Evolutionary conservation across 2,113 vertebrate genomes (phyloP).

Genomic region (Osmerus mordax): DNA sequence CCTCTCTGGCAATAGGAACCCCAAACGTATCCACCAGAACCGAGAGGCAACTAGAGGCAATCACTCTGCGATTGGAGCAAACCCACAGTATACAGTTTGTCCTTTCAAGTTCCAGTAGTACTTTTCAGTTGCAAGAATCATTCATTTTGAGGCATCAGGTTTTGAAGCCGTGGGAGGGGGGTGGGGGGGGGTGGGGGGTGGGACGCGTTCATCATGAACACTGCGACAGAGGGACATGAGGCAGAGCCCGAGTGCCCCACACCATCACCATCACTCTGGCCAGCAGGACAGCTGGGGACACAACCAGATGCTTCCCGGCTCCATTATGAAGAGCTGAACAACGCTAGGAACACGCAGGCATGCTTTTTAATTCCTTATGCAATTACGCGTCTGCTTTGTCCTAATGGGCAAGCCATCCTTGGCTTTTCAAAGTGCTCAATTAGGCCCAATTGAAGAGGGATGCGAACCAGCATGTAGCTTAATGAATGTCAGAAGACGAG

Average conservation of each 20-base stretch:
- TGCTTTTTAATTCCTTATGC: slow-evolving; percentile 34
- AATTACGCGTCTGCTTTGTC: slow-evolving; percentile 53
- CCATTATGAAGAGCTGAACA: slow-evolving; percentile 48
- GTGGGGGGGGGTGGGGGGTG: too few species aligned
- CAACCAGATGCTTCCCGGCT: slow-evolving; percentile 46
- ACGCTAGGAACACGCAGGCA: slow-evolving; percentile 8
- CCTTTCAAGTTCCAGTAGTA: too few species aligned
- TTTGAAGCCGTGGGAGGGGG: too few species aligned
- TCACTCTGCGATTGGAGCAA: too few species aligned
- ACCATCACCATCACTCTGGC: neutral
- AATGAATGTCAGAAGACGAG: slow-evolving; percentile 69
- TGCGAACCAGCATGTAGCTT: slow-evolving; percentile 55
- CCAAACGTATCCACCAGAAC: too few species aligned
- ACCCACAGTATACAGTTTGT: too few species aligned
- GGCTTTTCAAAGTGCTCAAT: slow-evolving; percentile 65
- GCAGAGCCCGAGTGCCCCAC: neutral
- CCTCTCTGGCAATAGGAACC: too few species aligned
- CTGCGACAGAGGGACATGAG: too few species aligned
- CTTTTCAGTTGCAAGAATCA: too few species aligned
- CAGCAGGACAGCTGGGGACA: slow-evolving; percentile 39
- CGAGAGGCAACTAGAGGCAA: too few species aligned
- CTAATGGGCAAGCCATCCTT: slow-evolving; percentile 56
- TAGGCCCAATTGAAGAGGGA: slow-evolving; percentile 51
- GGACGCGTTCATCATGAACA: too few species aligned
- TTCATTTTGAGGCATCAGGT: too few species aligned